phyloP scores from a whole-genome alignment of 2,797 vertebrate species.

The Limosa lapponica region DNA sequence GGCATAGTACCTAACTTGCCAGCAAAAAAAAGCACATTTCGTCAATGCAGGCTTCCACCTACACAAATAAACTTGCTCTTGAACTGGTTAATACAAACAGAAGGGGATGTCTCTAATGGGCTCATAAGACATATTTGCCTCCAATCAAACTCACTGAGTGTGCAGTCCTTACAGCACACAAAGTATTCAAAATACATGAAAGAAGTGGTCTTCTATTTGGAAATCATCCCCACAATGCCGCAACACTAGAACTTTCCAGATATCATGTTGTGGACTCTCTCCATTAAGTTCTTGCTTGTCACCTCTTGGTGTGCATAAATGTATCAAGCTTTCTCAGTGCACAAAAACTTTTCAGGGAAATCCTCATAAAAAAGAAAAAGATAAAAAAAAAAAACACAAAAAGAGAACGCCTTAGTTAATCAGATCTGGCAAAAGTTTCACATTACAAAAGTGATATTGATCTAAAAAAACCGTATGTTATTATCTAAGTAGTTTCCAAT shows the following conservation, averaged over 20 bases:
- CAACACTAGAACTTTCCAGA: slow-evolving; percentile 23
- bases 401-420: slow-evolving; percentile 6
- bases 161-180: neutral
- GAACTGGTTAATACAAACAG: neutral
- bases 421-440: slow-evolving; percentile 67
- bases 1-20: neutral
- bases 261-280: neutral
- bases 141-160: neutral
- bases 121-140: neutral
- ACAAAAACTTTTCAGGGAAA: slow-evolving; percentile 63
- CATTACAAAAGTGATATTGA: slow-evolving; percentile 72
- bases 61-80: neutral
- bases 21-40: neutral
- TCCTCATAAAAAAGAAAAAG: slow-evolving; percentile 31
- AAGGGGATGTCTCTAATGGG: neutral
- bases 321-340: slow-evolving; percentile 26
- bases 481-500: slow-evolving; percentile 79
- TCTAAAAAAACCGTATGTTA: slow-evolving; percentile 69
- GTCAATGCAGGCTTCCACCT: neutral
- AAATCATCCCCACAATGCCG: neutral
- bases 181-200: neutral
- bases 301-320: neutral
- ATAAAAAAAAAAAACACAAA: neutral
- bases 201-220: slow-evolving; percentile 25
- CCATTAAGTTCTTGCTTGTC: slow-evolving; percentile 28